Evolutionary conservation across 2,888 invertebrate species (phyloP).

Genomic region (Calameuta idolon): DNA sequence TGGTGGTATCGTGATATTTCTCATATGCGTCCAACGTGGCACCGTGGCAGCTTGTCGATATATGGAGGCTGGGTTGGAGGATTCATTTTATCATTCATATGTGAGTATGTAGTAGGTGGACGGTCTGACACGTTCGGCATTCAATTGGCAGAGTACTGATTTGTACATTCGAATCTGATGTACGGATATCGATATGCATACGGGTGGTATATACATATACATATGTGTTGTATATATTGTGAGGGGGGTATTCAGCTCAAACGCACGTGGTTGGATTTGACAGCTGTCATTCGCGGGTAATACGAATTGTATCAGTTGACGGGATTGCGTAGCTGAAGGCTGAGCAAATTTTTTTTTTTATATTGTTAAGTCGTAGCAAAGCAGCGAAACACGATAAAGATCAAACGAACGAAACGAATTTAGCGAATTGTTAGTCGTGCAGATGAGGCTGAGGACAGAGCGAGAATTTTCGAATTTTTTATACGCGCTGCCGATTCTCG

Average conservation of each 20-base stretch:
- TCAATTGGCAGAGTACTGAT: background rate
- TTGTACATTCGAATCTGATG: background rate
- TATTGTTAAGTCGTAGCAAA: too few species aligned
- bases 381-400: too few species aligned
- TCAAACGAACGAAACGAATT: too few species aligned
- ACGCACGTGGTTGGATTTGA: background rate
- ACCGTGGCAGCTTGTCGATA: background rate
- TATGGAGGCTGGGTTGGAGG: background rate
- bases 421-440: background rate
- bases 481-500: too few species aligned
- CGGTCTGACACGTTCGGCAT: background rate
- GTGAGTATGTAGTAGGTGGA: background rate
- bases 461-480: too few species aligned
- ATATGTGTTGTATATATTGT: background rate
- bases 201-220: too few species aligned
- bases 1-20: background rate
- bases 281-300: background rate
- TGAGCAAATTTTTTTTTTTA: too few species aligned
- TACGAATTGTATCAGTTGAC: background rate
- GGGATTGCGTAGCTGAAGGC: too few species aligned
- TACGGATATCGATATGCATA: background rate
- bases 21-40: background rate
- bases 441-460: too few species aligned
- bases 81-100: background rate
- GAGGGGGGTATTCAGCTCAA: background rate